phyloP scores from a whole-genome alignment of 2,797 vertebrate species.

The Spea hammondii region DNA sequence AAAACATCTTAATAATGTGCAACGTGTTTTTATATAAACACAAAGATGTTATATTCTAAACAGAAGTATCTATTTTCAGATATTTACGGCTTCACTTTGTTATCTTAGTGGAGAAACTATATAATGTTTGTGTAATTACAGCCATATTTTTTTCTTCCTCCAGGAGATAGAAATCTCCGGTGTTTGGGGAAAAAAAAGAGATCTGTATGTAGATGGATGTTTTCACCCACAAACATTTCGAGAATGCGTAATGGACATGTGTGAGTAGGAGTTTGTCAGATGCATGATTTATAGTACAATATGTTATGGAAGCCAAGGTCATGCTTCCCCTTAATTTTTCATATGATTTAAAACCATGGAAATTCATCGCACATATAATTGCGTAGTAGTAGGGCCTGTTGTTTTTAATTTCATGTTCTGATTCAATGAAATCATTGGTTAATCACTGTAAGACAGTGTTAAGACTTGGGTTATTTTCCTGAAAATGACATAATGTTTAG shows the following conservation, averaged over 20 bases:
- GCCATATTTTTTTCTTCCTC: conserved; percentile 12
- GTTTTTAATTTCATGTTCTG: conserved; percentile 3
- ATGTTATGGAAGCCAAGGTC: conserved; percentile 20
- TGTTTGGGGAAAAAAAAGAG: conserved; percentile 21
- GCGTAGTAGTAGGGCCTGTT: not conserved
- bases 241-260: conserved; percentile 36
- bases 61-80: too few species aligned
- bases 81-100: too few species aligned
- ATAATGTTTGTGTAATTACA: conserved; percentile 8
- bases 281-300: conserved; percentile 45
- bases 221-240: conserved; percentile 14
- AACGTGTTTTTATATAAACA: too few species aligned
- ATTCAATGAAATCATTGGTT: not conserved
- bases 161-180: conserved; percentile 8
- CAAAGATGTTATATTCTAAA: too few species aligned
- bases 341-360: conserved; percentile 16
- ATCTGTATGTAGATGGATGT: conserved; percentile 3
- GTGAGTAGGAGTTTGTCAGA: conserved; percentile 43
- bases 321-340: conserved; percentile 11
- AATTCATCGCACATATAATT: not conserved
- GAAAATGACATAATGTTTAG: too few species aligned
- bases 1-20: too few species aligned
- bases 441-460: not conserved
- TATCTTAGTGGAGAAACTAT: too few species aligned
- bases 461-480: too few species aligned